A percentile compares a stretch with the other conserved stretches of the same genome.
Evolutionary conservation across 1,140 invertebrate genomes (phyloP).

Genomic region (Acromyrmex echinatior): DNA sequence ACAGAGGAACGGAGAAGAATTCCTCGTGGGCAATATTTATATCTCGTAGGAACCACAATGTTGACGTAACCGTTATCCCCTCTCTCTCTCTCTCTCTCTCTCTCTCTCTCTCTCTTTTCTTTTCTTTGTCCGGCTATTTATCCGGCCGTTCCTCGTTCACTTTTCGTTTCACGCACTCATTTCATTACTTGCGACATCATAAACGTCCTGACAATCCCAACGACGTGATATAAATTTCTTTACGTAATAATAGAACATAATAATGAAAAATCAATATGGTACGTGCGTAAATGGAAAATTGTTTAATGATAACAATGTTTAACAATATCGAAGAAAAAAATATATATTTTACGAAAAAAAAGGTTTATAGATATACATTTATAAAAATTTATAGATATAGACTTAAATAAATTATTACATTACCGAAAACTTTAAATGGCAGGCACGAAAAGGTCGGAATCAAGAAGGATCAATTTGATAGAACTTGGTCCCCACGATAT

Average conservation of each 20-base stretch:
- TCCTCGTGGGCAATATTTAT: conserved; percentile 44
- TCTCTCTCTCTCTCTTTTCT: background rate
- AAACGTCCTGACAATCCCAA: background rate
- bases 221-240: background rate
- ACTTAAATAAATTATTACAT: background rate
- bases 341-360: background rate
- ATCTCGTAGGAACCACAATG: conserved; percentile 43
- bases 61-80: background rate
- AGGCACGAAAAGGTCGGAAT: background rate
- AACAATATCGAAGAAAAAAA: background rate
- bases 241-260: background rate
- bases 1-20: conserved; percentile 41
- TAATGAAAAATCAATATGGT: conserved; percentile 3
- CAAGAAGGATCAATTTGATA: background rate
- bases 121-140: conserved; percentile 1
- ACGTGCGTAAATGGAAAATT: background rate
- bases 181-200: background rate
- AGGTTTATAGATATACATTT: background rate
- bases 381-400: too few relatives aligned
- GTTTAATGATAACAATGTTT: background rate
- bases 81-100: background rate
- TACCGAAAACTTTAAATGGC: background rate
- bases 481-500: background rate
- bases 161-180: conserved; percentile 27
- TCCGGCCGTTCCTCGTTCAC: background rate